Evolutionary conservation across 2,113 vertebrate genomes (phyloP).

Genomic region (Deroptyus accipitrinus): DNA sequence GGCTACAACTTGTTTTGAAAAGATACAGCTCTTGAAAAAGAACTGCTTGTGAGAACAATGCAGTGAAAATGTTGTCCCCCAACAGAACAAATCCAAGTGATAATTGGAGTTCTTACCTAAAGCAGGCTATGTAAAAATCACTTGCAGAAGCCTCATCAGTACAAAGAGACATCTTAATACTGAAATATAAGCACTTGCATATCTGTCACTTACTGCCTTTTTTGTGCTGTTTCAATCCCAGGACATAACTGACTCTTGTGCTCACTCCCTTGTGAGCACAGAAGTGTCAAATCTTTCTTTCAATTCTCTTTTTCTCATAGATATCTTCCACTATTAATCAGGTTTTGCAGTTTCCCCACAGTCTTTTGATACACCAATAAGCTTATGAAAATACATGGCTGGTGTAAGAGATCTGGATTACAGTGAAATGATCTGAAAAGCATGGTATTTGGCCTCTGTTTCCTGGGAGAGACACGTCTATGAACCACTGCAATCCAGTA

Average conservation of each 20-base stretch:
- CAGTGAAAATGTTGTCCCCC: neutral
- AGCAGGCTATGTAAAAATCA: neutral
- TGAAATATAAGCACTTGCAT: neutral
- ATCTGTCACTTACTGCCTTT: neutral
- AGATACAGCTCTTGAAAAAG: neutral
- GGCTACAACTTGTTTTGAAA: neutral
- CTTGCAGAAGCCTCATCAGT: neutral
- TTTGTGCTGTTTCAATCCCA: neutral
- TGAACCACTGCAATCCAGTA: neutral
- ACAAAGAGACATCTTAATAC: neutral
- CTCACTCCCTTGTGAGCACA: neutral
- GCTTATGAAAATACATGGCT: neutral
- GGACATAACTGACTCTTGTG: neutral
- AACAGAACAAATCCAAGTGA: neutral
- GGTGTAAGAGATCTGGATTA: neutral
- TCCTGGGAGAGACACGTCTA: neutral
- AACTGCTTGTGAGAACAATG: neutral
- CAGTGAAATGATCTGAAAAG: neutral
- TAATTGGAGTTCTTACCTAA: neutral
- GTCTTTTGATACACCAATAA: neutral
- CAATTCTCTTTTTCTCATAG: neutral
- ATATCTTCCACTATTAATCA: neutral
- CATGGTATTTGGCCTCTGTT: neutral
- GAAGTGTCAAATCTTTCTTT: neutral
- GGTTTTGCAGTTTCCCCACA: neutral